Conservation (phyloP, 2,113 vertebrate genomes). For the Grallaria varia region DNA sequence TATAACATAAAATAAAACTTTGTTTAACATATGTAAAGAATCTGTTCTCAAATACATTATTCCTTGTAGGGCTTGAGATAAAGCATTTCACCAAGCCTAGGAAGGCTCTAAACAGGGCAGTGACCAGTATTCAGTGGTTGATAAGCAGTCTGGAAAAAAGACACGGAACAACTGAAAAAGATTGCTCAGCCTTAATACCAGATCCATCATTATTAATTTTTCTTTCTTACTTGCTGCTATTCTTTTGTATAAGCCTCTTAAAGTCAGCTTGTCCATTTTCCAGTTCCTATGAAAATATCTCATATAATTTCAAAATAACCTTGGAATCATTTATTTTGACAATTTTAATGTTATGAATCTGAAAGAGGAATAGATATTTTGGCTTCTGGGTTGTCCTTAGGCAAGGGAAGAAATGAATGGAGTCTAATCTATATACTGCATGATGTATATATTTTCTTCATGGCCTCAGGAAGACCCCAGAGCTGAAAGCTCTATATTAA, state of each 20-base stretch:
- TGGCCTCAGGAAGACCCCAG: not conserved
- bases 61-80: not conserved
- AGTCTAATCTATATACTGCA: not conserved
- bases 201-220: not conserved
- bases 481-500: slow-evolving; percentile 8
- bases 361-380: not conserved
- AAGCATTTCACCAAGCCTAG: not conserved
- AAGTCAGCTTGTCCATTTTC: not conserved
- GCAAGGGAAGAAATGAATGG: slow-evolving; percentile 5
- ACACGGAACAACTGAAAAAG: not conserved
- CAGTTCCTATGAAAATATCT: not conserved
- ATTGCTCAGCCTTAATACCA: not conserved
- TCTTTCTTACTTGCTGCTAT: not conserved
- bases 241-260: slow-evolving; percentile 1
- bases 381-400: not conserved
- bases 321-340: slow-evolving; percentile 7
- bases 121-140: not conserved
- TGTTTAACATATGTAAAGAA: slow-evolving; percentile 41
- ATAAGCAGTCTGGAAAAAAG: not conserved
- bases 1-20: slow-evolving; percentile 36
- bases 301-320: not conserved
- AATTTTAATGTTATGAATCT: not conserved
- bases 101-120: not conserved
- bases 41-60: slow-evolving; percentile 20
- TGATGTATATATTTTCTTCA: not conserved